Base-by-base conservation (phyloP, 2,797 vertebrate genomes). In the Mus minutoides region DNA sequence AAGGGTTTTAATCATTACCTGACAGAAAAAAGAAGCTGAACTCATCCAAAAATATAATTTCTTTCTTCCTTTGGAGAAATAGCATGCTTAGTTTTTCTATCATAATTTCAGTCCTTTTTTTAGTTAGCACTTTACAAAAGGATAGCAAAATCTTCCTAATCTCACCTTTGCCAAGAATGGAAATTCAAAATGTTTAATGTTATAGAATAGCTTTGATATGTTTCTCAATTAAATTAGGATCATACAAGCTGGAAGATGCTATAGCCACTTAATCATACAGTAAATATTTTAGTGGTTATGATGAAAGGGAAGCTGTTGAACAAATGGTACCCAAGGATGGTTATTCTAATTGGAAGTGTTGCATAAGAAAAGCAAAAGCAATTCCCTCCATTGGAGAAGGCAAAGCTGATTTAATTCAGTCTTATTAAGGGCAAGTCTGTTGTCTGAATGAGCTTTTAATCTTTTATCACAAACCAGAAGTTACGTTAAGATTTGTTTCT, bases 1-100 rank as follows among this genome's bases (percentile, higher is more conserved):
- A 90, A 97, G 96, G 40, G 73, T 97, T 97, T 98, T 97, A 96
- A 97, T 97, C 87, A 96, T 94, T 96, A 89, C 82, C 90, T 97
- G 93, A 95, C 95, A 97, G 96, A 97, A 92, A 93, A 86, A 97
- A 86, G 93, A 96, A 97, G 58, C 29, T 82, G 64, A 94, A 96
- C 43, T 91, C 76, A 97, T 90, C 87, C 82, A 97, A 92, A 97
- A 97, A 93, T 96, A 89, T 64, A 92, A 97, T 96, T 95, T 94
- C 69, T 94, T 17, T 31, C 34, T 49, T 96, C 49, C 67, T 96
- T 96, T 91, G 90, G 76, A 96, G 94, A 87, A 95, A 94, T 83
- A 96, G 69, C 46, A 62, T 54, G 1, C 83, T 97, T 54, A 75
- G 22, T 24, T 96, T 96, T 97, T 94, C 77, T 85, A 21, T 95